Conservation (phyloP, 2,888 invertebrate species). For the Augochlorella aurata region DNA sequence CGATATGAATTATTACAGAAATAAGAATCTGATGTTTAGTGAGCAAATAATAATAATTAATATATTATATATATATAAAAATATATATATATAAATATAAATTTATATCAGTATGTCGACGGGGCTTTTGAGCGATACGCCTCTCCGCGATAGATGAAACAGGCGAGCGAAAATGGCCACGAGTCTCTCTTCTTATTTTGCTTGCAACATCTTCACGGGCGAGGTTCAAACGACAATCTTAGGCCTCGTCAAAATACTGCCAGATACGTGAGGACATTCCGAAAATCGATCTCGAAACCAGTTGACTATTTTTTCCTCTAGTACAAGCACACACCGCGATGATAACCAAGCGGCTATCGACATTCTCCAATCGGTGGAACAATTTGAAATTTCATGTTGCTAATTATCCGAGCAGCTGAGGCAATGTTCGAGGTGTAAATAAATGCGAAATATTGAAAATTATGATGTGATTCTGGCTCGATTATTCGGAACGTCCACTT, state of each 20-base stretch:
- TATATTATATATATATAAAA: neutral
- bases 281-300: conserved; percentile 64
- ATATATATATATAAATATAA: neutral
- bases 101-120: conserved; percentile 71
- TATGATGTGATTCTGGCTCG: conserved; percentile 42
- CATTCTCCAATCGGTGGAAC: neutral
- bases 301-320: neutral
- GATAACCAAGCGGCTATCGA: neutral
- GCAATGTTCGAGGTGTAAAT: conserved; percentile 1
- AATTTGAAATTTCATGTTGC: neutral
- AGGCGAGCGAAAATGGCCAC: conserved; percentile 24
- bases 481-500: conserved; percentile 74
- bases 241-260: conserved; percentile 81
- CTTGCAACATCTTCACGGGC: conserved; percentile 49
- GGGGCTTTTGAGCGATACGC: conserved; percentile 74
- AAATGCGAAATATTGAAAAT: conserved; percentile 9
- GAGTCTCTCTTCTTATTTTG: conserved; percentile 38
- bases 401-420: neutral
- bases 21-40: conserved; percentile 68
- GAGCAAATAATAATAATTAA: conserved; percentile 60
- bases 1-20: conserved; percentile 65
- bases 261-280: conserved; percentile 76
- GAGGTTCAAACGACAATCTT: conserved; percentile 79
- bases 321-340: neutral
- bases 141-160: conserved; percentile 63